Percentiles rank a stretch among this genome's conserved stretches.
Evolutionary conservation across 2,113 vertebrate genomes (phyloP).

Genomic region (Stictonetta naevosa): DNA sequence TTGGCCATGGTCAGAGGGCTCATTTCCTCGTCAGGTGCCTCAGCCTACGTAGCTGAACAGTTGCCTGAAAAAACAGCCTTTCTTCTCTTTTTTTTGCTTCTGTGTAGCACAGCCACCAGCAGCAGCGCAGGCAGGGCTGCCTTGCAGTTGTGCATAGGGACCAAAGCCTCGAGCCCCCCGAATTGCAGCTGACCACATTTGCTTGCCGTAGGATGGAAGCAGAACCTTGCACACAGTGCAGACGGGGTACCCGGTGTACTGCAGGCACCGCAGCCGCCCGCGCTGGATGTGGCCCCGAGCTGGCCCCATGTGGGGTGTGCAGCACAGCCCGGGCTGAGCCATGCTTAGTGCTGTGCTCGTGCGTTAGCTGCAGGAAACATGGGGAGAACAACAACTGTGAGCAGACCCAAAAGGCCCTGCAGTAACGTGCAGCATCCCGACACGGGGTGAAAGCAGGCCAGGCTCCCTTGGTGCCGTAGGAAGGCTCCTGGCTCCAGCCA

Average conservation of each 20-base stretch:
- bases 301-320: fast-evolving
- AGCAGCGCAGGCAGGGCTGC: not conserved
- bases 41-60: not conserved
- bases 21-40: not conserved
- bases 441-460: not conserved
- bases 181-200: not conserved
- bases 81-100: not conserved
- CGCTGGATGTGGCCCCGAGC: fast-evolving
- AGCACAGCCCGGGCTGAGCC: not conserved
- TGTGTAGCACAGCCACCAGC: not conserved
- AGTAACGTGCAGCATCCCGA: not conserved
- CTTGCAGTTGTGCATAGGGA: fast-evolving
- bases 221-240: fast-evolving
- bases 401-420: not conserved
- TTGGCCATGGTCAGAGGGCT: not conserved
- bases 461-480: not conserved
- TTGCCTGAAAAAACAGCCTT: not conserved
- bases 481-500: not conserved
- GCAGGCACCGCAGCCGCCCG: fast-evolving
- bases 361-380: fast-evolving
- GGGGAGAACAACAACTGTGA: fast-evolving
- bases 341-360: fast-evolving
- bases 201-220: fast-evolving
- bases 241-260: fast-evolving
- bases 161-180: not conserved